Percentiles rank a stretch among this genome's conserved stretches.
Conservation (phyloP, 2,113 vertebrate species). For the Alligator mississippiensis region DNA sequence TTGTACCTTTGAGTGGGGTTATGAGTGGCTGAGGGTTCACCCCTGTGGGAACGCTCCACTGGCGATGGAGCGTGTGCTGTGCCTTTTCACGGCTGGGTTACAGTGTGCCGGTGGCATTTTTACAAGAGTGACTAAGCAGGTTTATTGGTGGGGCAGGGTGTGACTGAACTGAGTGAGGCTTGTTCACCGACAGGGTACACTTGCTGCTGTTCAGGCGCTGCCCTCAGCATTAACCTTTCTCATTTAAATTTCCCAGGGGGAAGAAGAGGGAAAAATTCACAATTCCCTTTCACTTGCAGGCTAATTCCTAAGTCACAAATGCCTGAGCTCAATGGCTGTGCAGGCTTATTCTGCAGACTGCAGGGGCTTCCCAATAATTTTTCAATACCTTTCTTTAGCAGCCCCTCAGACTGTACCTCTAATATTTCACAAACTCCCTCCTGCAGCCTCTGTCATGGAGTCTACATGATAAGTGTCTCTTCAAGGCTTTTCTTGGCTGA, state of each 20-base stretch:
- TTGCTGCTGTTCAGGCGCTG: not conserved
- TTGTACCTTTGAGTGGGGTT: not conserved
- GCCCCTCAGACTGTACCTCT: not conserved
- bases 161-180: not conserved
- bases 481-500: not conserved
- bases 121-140: not conserved
- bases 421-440: not conserved
- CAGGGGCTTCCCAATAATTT: not conserved
- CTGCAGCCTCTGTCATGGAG: not conserved
- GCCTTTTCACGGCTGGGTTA: not conserved
- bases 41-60: not conserved
- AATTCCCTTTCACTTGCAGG: not conserved
- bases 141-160: not conserved
- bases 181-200: not conserved
- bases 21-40: not conserved
- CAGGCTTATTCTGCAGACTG: not conserved
- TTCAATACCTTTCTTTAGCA: not conserved
- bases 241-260: not conserved
- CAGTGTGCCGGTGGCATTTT: not conserved
- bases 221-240: not conserved
- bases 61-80: not conserved
- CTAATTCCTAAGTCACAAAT: not conserved
- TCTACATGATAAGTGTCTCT: not conserved
- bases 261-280: not conserved
- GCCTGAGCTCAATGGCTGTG: not conserved